phyloP scores from a whole-genome alignment of 2,888 invertebrate genomes.

The Amiota minor region DNA sequence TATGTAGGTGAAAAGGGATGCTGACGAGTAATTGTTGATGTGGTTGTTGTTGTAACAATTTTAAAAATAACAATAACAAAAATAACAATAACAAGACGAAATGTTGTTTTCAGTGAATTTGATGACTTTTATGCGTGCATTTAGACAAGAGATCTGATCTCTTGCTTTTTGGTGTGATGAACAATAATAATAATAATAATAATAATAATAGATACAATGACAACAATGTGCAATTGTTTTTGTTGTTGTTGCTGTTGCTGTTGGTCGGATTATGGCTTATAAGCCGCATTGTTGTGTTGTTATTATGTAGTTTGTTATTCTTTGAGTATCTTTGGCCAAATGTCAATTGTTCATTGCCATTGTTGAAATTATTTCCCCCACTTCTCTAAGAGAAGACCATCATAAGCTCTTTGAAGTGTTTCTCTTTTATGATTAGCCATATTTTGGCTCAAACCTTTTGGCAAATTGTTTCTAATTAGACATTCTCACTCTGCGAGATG shows the following conservation, averaged over 20 bases:
- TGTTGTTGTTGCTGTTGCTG: slow-evolving; percentile 15
- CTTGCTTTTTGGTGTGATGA: too few species aligned
- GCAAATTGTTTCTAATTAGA: slow-evolving; percentile 70
- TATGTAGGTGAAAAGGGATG: neutral
- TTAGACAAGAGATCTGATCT: slow-evolving; percentile 69
- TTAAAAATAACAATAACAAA: slow-evolving; percentile 51
- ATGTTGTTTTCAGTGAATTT: slow-evolving; percentile 72
- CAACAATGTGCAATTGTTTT: slow-evolving; percentile 49
- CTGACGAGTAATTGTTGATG: slow-evolving; percentile 27
- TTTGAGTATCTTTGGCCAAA: slow-evolving; percentile 36
- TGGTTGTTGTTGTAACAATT: slow-evolving; percentile 13
- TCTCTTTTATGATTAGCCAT: slow-evolving; percentile 54
- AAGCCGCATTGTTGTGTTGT: slow-evolving; percentile 22
- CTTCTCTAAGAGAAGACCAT: slow-evolving; percentile 10
- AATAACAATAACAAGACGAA: slow-evolving; percentile 57
- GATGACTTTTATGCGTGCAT: slow-evolving; percentile 69
- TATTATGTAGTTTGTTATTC: slow-evolving; percentile 34
- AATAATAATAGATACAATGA: slow-evolving; percentile 47
- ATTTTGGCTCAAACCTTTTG: slow-evolving; percentile 46
- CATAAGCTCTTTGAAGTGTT: slow-evolving; percentile 40
- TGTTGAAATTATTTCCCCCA: slow-evolving; percentile 33
- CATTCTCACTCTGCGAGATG: slow-evolving; percentile 15
- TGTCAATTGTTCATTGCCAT: slow-evolving; percentile 43
- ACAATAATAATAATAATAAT: too few species aligned
- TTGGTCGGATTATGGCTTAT: slow-evolving; percentile 27